Base-by-base conservation (phyloP, 2,797 vertebrate species). In the Leptatherina wallacei region DNA sequence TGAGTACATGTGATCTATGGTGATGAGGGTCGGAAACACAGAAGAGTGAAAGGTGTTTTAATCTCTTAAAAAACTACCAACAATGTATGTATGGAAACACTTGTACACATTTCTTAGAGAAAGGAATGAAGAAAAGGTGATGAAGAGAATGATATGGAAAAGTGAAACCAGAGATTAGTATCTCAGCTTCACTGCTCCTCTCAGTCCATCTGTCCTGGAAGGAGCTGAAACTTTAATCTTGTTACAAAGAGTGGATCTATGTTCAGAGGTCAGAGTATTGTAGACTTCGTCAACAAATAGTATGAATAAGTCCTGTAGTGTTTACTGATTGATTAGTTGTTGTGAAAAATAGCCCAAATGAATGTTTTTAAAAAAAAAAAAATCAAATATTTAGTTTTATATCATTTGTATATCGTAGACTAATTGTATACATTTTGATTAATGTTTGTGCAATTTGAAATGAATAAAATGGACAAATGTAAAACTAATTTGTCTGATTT, bases 221-320 rank as follows among this genome's bases (percentile, higher is more conserved):
- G 66, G 55, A 88, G 78, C 73, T 90, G 83, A 93, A 81, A 83
- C 83, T 47, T 86, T 93, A 92, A 93, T 92, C 91, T 81, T 42
- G 73, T 93, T 93, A 86, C 32, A 61, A 65, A 65, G 29, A 49
- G 69, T 66, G 71, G 57, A 74, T 82, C 75, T 69, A 52, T 61
- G 30, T 40, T 69, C 61, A 63, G 57, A 24, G 33, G 59, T 78
- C 78, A 73, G 18, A 60, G 38, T 59, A 56, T 5, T 56, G 47
- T 9, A 27, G n/a, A 57, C 8, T 42, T 61, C 13, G 27, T 55
- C 0, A 60, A 30, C 47, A 71, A 55, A 52, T n/a, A 24, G 0
- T 44, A 52, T 29, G 51, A 30, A 62, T 20, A 35, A 3, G 3
- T 14, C 18, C 11, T 63, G 0, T 22, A n/a, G 11, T 60, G 54